Evolutionary conservation across 2,797 vertebrate genomes (phyloP).

Genomic region (Lagocephalus sceleratus): DNA sequence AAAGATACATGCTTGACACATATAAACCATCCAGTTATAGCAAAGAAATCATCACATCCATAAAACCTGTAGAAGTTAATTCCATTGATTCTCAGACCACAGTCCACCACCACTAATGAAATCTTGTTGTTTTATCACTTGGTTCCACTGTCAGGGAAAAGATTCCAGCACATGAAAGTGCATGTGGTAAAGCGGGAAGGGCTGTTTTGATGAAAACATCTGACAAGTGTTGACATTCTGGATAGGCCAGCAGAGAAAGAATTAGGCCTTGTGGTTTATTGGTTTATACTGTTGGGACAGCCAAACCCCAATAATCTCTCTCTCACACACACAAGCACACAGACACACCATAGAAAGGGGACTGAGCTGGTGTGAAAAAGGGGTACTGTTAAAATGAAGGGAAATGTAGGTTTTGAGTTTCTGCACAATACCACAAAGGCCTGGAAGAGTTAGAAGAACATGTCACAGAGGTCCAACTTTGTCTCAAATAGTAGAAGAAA

Average conservation of each 20-base stretch:
- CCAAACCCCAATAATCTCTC: conserved; percentile 56
- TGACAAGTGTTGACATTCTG: conserved; percentile 34
- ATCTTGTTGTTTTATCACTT: background rate
- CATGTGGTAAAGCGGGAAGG: background rate
- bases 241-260: conserved; percentile 22
- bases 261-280: conserved; percentile 41
- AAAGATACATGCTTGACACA: conserved; percentile 23
- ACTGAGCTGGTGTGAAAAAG: conserved; percentile 24
- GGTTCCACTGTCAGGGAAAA: conserved; percentile 1
- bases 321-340: conserved; percentile 2
- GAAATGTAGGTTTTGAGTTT: conserved; percentile 36
- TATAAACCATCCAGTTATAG: conserved; percentile 6
- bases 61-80: conserved; percentile 27
- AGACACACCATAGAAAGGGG: conserved; percentile 18
- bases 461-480: background rate
- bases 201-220: conserved; percentile 21
- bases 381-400: conserved; percentile 7
- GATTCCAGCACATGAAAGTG: conserved; percentile 13
- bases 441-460: conserved; percentile 4
- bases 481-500: background rate
- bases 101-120: conserved; percentile 6
- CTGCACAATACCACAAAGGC: conserved; percentile 18
- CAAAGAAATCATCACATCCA: conserved; percentile 33
- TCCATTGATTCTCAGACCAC: conserved; percentile 13
- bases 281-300: conserved; percentile 22